These are phyloP conservation scores for Allolobophora icterica DNA, from an alignment of 2,888 invertebrate species.

Conservation along the genomic window DNA sequence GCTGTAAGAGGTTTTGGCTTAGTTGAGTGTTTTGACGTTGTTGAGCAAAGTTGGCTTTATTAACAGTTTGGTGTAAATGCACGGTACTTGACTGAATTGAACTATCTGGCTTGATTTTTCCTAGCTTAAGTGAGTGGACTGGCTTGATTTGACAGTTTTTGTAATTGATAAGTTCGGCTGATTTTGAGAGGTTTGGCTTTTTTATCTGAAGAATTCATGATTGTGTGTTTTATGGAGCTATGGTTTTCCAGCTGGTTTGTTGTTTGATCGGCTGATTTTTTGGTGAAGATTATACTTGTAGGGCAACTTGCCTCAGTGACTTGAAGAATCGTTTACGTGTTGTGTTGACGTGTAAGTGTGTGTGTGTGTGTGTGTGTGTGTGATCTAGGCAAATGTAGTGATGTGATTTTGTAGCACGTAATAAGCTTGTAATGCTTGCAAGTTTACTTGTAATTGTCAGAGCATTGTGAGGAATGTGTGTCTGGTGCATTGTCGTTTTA, in stretches of 20 bases:
- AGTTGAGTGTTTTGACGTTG: not conserved
- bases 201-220: not conserved
- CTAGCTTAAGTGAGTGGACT: not conserved
- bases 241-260: not conserved
- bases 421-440: not conserved
- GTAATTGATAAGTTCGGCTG: not conserved
- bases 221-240: not conserved
- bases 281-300: not conserved
- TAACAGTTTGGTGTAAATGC: not conserved
- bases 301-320: not conserved
- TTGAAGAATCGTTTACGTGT: not conserved
- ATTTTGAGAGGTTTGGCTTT: not conserved
- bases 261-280: not conserved
- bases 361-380: not conserved
- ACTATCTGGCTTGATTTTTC: not conserved
- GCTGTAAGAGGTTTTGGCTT: not conserved
- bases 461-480: not conserved
- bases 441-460: not conserved
- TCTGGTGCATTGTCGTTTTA: not conserved
- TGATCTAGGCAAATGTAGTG: not conserved
- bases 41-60: not conserved
- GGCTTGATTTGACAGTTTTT: not conserved
- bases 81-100: not conserved
- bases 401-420: not conserved
- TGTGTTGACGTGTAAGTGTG: constrained; percentile 12